A percentile compares a stretch with the other conserved stretches of the same genome.
Conservation (phyloP, 2,888 invertebrate genomes). For the Brenthis hecate region DNA sequence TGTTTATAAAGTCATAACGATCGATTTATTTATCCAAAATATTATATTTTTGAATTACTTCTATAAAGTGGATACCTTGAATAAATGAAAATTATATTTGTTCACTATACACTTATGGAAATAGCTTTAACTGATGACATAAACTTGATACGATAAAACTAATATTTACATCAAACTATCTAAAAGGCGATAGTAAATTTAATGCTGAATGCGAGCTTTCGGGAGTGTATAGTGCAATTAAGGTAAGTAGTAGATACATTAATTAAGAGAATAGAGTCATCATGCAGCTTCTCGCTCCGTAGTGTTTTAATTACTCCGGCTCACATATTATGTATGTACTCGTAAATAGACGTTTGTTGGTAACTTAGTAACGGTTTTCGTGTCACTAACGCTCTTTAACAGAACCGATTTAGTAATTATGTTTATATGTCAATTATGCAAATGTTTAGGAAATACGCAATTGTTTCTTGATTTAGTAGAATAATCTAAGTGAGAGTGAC, state of each 20-base stretch:
- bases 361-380: slow-evolving; percentile 27
- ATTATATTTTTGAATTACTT: too few species aligned
- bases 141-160: slow-evolving; percentile 35
- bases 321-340: slow-evolving; percentile 5
- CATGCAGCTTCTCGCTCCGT: slow-evolving; percentile 29
- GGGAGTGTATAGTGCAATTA: slow-evolving; percentile 31
- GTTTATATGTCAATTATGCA: too few species aligned
- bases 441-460: too few species aligned
- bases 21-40: too few species aligned
- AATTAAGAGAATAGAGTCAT: slow-evolving; percentile 40
- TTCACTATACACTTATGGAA: neutral
- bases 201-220: slow-evolving; percentile 34
- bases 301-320: slow-evolving; percentile 38
- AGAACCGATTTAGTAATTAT: too few species aligned
- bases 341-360: slow-evolving; percentile 20
- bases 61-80: neutral
- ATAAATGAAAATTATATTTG: slow-evolving; percentile 1
- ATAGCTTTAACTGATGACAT: slow-evolving; percentile 31
- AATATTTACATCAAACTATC: slow-evolving; percentile 37
- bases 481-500: too few species aligned
- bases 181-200: slow-evolving; percentile 27
- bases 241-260: slow-evolving; percentile 36
- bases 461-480: too few species aligned
- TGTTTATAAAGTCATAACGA: too few species aligned
- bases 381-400: slow-evolving; percentile 4